Evolutionary conservation across 2,888 invertebrate genomes (phyloP), one percentile per base, ranked within the genome.

Genomic region (Conomelus anceps): DNA sequence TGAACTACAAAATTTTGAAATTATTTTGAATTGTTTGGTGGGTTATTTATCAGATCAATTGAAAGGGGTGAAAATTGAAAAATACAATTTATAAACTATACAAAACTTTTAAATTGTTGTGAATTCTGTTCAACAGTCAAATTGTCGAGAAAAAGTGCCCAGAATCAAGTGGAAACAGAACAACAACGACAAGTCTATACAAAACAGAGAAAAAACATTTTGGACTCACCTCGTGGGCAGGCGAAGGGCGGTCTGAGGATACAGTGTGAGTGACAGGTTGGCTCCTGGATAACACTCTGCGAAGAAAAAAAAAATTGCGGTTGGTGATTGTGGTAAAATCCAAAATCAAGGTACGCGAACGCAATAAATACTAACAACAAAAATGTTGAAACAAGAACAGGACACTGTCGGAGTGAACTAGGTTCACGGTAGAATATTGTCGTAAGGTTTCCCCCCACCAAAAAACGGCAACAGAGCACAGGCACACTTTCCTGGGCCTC

Each of bases 241-340:
- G 90, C 90, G 90, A 88, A 91, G 89, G 84, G 91, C 90, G 87
- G 91, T 90, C 89, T 91, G 90, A 90, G 91, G 91, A 91, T 91
- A 91, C 91, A 91, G 91, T 88, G 90, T 91, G 91, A 90, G 90
- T 90, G 91, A 90, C 90, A 90, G 88, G 86, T 85, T 90, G 90
- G 88, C 90, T 87, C 85, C 85, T 86, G 22, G 88, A 23, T 89
- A 41, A 23, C 87, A 89, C 89, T 89, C 90, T 90, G 88, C 13
- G 86, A 84, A 89, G n/a, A 20, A 63, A 63, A 63, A 63, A 63
- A 63, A 63, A n/a, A 63, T 63, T 63, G n/a, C n/a, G 4, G 63
- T 63, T 63, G 20, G 34, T 63, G 20, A n/a, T 63, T n/a, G 63
- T n/a, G n/a, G n/a, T n/a, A n/a, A n/a, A n/a, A n/a, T n/a, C n/a